phyloP scores from a whole-genome alignment of 2,888 invertebrate genomes.

The Phorcus lineatus region DNA sequence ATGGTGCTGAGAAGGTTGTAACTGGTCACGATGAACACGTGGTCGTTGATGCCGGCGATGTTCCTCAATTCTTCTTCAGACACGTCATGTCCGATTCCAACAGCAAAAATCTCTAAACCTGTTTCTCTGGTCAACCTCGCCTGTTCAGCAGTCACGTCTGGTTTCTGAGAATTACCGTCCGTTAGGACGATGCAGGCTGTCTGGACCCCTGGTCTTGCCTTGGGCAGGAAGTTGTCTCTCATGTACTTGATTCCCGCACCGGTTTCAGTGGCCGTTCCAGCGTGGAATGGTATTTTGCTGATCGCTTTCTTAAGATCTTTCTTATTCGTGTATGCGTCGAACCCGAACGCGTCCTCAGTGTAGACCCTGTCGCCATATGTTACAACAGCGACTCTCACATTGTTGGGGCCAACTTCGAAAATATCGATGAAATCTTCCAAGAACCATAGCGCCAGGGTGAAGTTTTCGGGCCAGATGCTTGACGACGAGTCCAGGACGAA shows the following conservation, averaged over 20 bases:
- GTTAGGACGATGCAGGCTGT: conserved; percentile 36
- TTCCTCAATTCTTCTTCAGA: conserved; percentile 34
- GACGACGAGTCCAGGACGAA: conserved; percentile 38
- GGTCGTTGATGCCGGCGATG: conserved; percentile 37
- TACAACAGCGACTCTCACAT: conserved; percentile 38
- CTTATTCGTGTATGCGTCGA: conserved; percentile 24
- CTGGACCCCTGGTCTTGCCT: conserved; percentile 21
- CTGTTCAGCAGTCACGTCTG: conserved; percentile 27
- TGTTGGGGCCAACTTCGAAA: conserved; percentile 36
- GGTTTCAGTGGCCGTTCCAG: conserved; percentile 22
- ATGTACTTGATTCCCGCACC: background rate
- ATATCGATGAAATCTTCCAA: conserved; percentile 36
- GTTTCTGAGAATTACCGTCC: conserved; percentile 42
- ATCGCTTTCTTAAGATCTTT: conserved; percentile 19
- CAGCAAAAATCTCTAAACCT: conserved; percentile 37
- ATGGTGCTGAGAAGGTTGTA: conserved; percentile 11
- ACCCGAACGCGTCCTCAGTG: conserved; percentile 33
- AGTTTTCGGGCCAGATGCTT: conserved; percentile 43
- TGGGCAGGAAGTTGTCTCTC: background rate
- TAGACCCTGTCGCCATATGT: conserved; percentile 39
- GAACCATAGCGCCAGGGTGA: conserved; percentile 41
- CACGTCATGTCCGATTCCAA: conserved; percentile 35
- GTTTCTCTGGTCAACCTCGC: conserved; percentile 8
- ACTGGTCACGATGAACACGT: conserved; percentile 17
- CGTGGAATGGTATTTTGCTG: background rate